These are phyloP conservation scores for Bombyx huttoni DNA, from an alignment of 2,888 invertebrate genomes.

Conservation along the genomic window DNA sequence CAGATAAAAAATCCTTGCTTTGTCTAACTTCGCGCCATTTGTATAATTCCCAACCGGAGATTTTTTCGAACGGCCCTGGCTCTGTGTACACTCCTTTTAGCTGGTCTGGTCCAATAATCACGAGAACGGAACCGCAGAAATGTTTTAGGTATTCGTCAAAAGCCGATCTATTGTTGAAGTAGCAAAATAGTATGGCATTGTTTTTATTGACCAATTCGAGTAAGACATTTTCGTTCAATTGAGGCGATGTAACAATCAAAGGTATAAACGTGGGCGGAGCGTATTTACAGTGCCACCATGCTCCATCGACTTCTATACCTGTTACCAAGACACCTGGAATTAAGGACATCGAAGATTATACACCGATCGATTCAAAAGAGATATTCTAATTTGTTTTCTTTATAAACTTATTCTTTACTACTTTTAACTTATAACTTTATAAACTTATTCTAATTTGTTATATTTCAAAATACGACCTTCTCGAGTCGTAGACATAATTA, in stretches of 20 bases:
- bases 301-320: conserved; percentile 83
- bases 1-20: conserved; percentile 76
- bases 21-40: conserved; percentile 71
- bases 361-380: too few relatives aligned
- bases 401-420: too few relatives aligned
- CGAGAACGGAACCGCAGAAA: conserved; percentile 75
- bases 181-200: conserved; percentile 82
- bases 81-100: conserved; percentile 77
- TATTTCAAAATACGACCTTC: too few relatives aligned
- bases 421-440: too few relatives aligned
- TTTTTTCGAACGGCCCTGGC: conserved; percentile 76
- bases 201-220: conserved; percentile 45
- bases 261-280: conserved; percentile 80
- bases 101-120: conserved; percentile 81
- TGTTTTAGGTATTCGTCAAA: conserved; percentile 77
- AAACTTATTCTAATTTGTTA: too few relatives aligned
- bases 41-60: conserved; percentile 74
- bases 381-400: too few relatives aligned
- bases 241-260: conserved; percentile 65
- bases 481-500: too few relatives aligned
- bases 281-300: conserved; percentile 86
- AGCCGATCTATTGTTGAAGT: conserved; percentile 81
- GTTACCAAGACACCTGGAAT: conserved; percentile 69
- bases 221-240: conserved; percentile 39
- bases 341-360: too few relatives aligned